phyloP scores from a whole-genome alignment of 2,113 vertebrate species.

The Corvus moneduloides region DNA sequence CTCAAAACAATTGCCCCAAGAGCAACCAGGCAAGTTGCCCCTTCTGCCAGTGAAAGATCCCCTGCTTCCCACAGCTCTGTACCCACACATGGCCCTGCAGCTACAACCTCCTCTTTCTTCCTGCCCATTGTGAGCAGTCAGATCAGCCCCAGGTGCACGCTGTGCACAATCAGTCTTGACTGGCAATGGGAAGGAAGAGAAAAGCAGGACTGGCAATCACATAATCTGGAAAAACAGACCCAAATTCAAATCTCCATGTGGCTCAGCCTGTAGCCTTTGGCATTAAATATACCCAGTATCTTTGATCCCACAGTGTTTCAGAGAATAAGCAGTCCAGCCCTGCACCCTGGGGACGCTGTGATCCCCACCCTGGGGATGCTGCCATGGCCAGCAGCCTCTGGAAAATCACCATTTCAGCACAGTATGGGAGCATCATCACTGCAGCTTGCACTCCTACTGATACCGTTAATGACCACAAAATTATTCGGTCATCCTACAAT shows the following conservation, averaged over 20 bases:
- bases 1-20: neutral
- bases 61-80: neutral
- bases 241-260: neutral
- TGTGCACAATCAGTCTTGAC: neutral
- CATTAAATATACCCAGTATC: neutral
- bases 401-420: neutral
- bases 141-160: neutral
- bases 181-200: neutral
- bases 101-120: neutral
- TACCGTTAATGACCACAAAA: neutral
- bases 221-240: neutral
- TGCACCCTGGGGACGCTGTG: neutral
- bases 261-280: neutral
- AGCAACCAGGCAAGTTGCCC: neutral
- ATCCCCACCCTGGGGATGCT: neutral
- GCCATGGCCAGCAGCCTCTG: neutral
- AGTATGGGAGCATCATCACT: neutral
- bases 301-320: neutral
- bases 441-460: neutral
- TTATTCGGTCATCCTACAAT: neutral
- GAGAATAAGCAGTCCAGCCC: neutral
- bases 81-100: rapidly evolving
- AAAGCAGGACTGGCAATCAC: neutral
- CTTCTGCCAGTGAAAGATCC: neutral
- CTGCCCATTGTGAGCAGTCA: neutral